Evolutionary conservation across 92 coral and sea anemone species (phyloP).

Genomic region (Palythoa heliodiscus): DNA sequence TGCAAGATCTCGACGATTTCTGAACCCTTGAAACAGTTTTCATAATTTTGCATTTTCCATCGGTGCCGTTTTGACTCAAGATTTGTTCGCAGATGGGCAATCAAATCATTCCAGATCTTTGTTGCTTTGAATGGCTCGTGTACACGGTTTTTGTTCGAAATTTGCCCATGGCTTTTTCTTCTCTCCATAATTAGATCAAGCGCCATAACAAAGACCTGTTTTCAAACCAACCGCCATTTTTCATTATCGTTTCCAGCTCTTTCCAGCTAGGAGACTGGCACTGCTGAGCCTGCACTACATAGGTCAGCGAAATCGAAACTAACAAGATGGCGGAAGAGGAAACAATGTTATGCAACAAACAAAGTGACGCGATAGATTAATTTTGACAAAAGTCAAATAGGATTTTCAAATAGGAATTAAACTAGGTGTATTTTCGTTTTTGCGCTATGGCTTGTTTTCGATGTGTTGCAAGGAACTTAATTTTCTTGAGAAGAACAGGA

Average conservation of each 20-base stretch:
- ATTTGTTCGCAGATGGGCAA: slow-evolving; percentile 73
- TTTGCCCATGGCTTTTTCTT: slow-evolving; percentile 21
- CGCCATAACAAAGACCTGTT: background rate
- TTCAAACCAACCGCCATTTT: slow-evolving; percentile 44
- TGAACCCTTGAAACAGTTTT: slow-evolving; percentile 89
- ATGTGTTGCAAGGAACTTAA: background rate
- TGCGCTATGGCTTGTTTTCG: background rate
- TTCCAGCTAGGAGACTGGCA: background rate
- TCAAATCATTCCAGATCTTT: slow-evolving; percentile 92
- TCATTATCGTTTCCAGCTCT: background rate
- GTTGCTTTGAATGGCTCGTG: slow-evolving; percentile 92
- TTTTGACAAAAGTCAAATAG: background rate
- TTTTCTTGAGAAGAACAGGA: background rate
- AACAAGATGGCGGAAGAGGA: slow-evolving; percentile 29
- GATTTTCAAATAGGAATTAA: background rate
- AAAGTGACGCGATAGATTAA: background rate
- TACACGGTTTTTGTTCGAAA: background rate
- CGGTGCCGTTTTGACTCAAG: slow-evolving; percentile 84
- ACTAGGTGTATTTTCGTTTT: too few species aligned
- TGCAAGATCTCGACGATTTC: slow-evolving; percentile 84
- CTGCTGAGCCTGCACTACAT: slow-evolving; percentile 25
- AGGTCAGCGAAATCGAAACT: background rate
- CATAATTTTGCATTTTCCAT: slow-evolving; percentile 90
- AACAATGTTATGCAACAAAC: background rate
- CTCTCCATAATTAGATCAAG: slow-evolving; percentile 15